phyloP scores from a whole-genome alignment of 1,140 invertebrate genomes.

The Metaphire vulgaris region DNA sequence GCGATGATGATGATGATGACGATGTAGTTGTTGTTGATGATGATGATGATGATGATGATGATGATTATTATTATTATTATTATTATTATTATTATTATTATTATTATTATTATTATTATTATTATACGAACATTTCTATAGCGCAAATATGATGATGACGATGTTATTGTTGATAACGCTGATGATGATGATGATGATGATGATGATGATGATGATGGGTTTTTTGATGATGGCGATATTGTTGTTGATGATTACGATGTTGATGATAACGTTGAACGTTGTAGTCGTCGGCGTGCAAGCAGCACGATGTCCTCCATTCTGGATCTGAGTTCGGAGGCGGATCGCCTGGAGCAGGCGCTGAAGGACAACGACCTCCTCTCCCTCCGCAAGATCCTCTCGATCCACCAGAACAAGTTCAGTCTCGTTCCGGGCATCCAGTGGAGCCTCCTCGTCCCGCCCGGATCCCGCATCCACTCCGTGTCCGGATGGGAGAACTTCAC shows the following conservation, averaged over 20 bases:
- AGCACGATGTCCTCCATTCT: constrained; percentile 56
- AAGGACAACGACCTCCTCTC: constrained; percentile 55
- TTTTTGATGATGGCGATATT: neutral
- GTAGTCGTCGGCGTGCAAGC: constrained; percentile 31
- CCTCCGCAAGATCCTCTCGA: constrained; percentile 56
- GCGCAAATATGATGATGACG: neutral
- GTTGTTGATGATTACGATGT: neutral
- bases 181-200: neutral
- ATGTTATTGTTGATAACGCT: neutral
- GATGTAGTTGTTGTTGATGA: neutral
- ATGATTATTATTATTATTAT: too few species aligned
- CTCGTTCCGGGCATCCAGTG: constrained; percentile 25
- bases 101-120: too few species aligned
- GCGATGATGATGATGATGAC: neutral
- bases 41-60: neutral
- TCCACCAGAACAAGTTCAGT: constrained; percentile 57
- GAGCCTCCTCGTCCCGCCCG: neutral
- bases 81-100: too few species aligned
- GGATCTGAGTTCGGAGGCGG: constrained; percentile 56
- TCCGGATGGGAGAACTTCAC: neutral
- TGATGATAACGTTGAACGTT: neutral
- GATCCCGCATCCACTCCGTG: neutral
- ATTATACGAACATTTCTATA: too few species aligned
- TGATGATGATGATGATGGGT: neutral
- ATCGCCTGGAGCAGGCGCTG: constrained; percentile 56